phyloP scores from a whole-genome alignment of 2,113 vertebrate genomes.

The Pavo muticus region DNA sequence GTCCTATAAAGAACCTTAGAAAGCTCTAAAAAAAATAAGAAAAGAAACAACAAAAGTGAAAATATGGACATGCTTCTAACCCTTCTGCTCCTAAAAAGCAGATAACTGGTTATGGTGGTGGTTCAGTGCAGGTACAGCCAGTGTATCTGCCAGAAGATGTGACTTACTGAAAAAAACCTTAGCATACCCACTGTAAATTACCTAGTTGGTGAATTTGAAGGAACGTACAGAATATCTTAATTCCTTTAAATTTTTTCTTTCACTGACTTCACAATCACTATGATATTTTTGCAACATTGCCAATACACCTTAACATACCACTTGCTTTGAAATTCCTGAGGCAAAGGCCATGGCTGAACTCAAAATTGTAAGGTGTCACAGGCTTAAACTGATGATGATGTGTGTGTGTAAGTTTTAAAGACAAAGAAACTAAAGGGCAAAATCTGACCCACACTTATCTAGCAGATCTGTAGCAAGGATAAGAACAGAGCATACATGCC shows the following conservation, averaged over 20 bases:
- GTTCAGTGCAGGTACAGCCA: neutral
- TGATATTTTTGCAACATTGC: neutral
- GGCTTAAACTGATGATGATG: neutral
- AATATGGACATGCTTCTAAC: neutral
- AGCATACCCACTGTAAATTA: neutral
- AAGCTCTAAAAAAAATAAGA: neutral
- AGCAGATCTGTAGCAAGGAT: neutral
- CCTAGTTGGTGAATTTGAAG: neutral
- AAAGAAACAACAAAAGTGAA: neutral
- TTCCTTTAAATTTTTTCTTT: neutral
- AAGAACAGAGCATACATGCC: neutral
- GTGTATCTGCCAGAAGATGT: neutral
- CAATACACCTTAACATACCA: neutral
- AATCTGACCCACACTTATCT: neutral
- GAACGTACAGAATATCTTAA: neutral
- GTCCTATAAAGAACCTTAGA: neutral
- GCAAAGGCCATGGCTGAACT: neutral
- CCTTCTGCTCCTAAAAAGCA: neutral
- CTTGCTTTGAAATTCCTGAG: neutral
- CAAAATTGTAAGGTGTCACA: neutral
- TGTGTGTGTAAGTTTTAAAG: neutral
- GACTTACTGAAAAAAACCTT: neutral
- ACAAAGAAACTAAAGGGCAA: slow-evolving; percentile 25
- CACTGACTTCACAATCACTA: neutral
- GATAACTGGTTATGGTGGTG: neutral